Conservation (phyloP, 2,888 invertebrate species). For the Plagodis dolabraria region DNA sequence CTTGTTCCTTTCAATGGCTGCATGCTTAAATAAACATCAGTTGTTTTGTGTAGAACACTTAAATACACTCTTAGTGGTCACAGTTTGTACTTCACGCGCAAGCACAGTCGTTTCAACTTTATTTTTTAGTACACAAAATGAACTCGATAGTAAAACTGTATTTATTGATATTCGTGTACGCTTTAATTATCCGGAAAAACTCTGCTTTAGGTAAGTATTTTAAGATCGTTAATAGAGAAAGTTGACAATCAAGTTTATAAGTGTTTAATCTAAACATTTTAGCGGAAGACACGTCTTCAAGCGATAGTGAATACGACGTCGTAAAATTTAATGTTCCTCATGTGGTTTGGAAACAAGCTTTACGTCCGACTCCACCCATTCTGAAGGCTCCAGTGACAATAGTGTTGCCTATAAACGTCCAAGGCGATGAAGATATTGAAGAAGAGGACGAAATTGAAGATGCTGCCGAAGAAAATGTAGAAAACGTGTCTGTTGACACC, state of each 20-base stretch:
- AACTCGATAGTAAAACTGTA: conserved; percentile 35
- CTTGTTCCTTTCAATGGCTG: conserved; percentile 73
- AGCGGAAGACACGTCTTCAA: conserved; percentile 48
- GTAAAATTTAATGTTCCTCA: conserved; percentile 67
- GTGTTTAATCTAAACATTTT: conserved; percentile 8
- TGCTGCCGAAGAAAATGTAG: conserved; percentile 45
- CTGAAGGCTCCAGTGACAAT: conserved; percentile 72
- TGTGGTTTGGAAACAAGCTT: conserved; percentile 66
- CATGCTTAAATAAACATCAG: conserved; percentile 65
- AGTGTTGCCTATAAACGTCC: conserved; percentile 71
- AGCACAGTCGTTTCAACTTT: conserved; percentile 47
- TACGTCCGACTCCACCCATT: conserved; percentile 70
- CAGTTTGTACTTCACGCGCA: conserved; percentile 62
- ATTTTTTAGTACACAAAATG: conserved; percentile 44
- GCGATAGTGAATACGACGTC: conserved; percentile 51
- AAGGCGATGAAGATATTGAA: conserved; percentile 53
- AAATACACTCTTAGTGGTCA: conserved; percentile 71
- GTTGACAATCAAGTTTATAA: conserved; percentile 5
- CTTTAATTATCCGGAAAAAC: conserved; percentile 33
- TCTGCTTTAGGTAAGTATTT: conserved; percentile 49
- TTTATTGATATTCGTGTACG: conserved; percentile 43
- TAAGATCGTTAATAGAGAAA: conserved; percentile 3
- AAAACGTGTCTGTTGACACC: conserved; percentile 40
- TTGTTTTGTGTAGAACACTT: conserved; percentile 65
- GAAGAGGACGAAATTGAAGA: conserved; percentile 43